Percentiles rank a stretch among this genome's conserved stretches.
Conservation (phyloP, 2,888 invertebrate species). For the Rhopalosiphum nymphaeae region DNA sequence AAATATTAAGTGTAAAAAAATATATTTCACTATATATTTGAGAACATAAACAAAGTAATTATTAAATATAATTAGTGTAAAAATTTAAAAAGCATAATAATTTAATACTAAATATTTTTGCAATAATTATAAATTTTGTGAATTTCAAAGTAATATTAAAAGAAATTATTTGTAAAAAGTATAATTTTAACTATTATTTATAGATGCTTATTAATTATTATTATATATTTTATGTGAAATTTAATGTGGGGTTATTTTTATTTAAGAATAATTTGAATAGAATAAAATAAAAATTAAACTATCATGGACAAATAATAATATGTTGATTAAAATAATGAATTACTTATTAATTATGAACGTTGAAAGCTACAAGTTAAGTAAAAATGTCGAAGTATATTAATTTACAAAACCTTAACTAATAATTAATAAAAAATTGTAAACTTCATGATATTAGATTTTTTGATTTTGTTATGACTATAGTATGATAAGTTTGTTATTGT, state of each 20-base stretch:
- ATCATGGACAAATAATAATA: background rate
- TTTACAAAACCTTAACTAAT: background rate
- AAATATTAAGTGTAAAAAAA: background rate
- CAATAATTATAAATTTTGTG: background rate
- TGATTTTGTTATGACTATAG: background rate
- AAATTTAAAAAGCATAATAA: background rate
- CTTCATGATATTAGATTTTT: background rate
- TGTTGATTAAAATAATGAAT: background rate
- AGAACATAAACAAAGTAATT: background rate
- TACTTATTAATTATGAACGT: background rate
- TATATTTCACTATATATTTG: background rate
- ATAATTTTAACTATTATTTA: background rate
- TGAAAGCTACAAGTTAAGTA: background rate
- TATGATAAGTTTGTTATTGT: constrained; percentile 67
- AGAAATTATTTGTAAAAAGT: background rate
- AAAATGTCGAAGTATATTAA: background rate
- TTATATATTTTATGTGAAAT: background rate
- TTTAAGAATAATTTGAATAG: background rate
- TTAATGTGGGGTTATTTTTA: background rate
- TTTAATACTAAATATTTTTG: background rate
- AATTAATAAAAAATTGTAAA: background rate
- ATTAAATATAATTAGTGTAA: background rate
- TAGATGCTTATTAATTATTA: background rate
- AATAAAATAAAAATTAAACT: background rate
- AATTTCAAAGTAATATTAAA: background rate